Percentiles rank a stretch among this genome's conserved stretches.
These are phyloP conservation scores for Marmota monax DNA, from an alignment of 2,113 vertebrate genomes.

Conservation along the genomic window DNA sequence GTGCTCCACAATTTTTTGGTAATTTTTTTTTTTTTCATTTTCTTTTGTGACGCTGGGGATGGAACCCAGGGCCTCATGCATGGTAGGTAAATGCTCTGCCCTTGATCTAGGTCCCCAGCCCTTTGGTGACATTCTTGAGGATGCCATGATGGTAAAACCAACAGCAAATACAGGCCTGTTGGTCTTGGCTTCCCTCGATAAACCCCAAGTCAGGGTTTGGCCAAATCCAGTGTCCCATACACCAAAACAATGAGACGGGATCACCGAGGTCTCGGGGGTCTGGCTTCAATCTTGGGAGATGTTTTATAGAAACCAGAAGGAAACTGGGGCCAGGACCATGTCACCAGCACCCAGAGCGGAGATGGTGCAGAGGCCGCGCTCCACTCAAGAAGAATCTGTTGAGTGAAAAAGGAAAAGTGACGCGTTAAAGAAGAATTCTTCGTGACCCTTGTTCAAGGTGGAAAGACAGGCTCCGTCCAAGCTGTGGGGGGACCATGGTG, in stretches of 20 bases:
- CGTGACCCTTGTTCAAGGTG: neutral
- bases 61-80: neutral
- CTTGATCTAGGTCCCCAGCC: neutral
- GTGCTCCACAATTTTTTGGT: neutral
- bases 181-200: neutral
- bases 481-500: neutral
- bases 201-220: neutral
- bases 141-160: rapidly evolving
- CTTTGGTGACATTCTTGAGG: neutral
- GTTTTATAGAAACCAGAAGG: neutral
- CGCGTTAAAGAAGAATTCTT: neutral
- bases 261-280: neutral
- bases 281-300: neutral
- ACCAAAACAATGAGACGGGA: too few relatives aligned
- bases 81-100: neutral
- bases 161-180: rapidly evolving
- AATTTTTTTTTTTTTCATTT: neutral
- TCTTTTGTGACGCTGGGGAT: neutral
- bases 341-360: too few relatives aligned
- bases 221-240: neutral
- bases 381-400: neutral
- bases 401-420: neutral
- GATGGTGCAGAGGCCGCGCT: rapidly evolving
- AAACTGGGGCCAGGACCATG: rapidly evolving
- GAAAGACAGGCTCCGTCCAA: neutral